phyloP scores from a whole-genome alignment of 2,113 vertebrate species.

The mouse (Mus musculus) region DNA sequence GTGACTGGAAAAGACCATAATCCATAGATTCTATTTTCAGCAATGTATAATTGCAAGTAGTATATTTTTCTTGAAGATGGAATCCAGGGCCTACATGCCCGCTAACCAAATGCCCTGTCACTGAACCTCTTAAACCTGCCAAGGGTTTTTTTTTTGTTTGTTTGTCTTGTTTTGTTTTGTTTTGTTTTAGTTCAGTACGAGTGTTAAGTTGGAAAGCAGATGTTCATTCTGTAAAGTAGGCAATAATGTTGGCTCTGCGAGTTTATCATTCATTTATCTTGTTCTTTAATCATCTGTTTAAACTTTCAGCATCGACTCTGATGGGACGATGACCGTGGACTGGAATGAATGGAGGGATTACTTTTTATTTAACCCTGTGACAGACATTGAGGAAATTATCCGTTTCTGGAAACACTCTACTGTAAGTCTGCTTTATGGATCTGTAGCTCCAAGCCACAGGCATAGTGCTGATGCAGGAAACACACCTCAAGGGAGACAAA shows the following conservation, averaged over 20 bases:
- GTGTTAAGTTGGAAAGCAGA: conserved; percentile 9
- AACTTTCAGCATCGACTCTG: conserved; percentile 92
- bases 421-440: conserved; percentile 83
- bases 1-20: background rate
- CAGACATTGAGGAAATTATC: conserved; percentile 95
- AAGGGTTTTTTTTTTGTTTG: background rate
- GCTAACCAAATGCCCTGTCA: background rate
- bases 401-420: conserved; percentile 96
- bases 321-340: conserved; percentile 96
- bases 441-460: background rate
- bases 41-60: background rate
- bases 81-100: background rate
- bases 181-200: background rate
- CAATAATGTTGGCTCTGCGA: conserved; percentile 12
- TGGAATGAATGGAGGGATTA: conserved; percentile 98
- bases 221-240: background rate
- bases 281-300: conserved; percentile 44
- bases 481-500: background rate
- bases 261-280: background rate
- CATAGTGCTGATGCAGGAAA: background rate
- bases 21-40: background rate
- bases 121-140: background rate
- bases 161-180: too few species aligned
- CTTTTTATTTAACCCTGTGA: conserved; percentile 93
- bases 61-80: background rate